Evolutionary conservation across 2,888 invertebrate genomes (phyloP).

Genomic region (Drosophila incognita): DNA sequence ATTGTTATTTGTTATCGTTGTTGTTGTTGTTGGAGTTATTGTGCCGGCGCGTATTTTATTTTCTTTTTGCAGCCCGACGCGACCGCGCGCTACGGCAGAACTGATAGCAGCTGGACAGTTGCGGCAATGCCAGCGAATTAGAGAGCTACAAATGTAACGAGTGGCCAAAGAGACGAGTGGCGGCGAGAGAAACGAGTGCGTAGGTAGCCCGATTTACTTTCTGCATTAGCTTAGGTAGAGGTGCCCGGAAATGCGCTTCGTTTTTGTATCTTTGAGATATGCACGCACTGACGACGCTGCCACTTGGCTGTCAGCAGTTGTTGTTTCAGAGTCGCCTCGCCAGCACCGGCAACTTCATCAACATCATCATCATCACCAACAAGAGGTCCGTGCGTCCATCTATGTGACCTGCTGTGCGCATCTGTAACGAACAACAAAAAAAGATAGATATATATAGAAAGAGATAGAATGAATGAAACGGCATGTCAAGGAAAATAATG

Average conservation of each 20-base stretch:
- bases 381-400: slow-evolving; percentile 39
- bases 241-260: slow-evolving; percentile 71
- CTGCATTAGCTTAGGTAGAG: slow-evolving; percentile 32
- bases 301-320: slow-evolving; percentile 75
- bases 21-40: not conserved
- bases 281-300: slow-evolving; percentile 36
- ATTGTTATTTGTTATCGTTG: slow-evolving; percentile 10
- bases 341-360: slow-evolving; percentile 71
- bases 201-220: slow-evolving; percentile 35
- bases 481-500: slow-evolving; percentile 69
- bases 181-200: slow-evolving; percentile 3
- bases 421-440: slow-evolving; percentile 49
- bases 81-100: slow-evolving; percentile 53
- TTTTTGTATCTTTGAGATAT: slow-evolving; percentile 55
- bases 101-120: slow-evolving; percentile 55
- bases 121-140: slow-evolving; percentile 19
- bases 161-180: slow-evolving; percentile 9
- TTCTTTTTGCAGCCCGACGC: slow-evolving; percentile 56
- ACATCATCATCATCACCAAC: slow-evolving; percentile 29
- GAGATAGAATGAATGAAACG: slow-evolving; percentile 17
- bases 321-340: slow-evolving; percentile 48
- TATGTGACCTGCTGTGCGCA: slow-evolving; percentile 68
- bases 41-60: slow-evolving; percentile 36
- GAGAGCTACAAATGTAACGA: slow-evolving; percentile 23
- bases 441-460: not conserved